Percentiles rank a stretch among this genome's conserved stretches.
Evolutionary conservation across 2,113 vertebrate species (phyloP).

Genomic region (Ochotona curzoniae): DNA sequence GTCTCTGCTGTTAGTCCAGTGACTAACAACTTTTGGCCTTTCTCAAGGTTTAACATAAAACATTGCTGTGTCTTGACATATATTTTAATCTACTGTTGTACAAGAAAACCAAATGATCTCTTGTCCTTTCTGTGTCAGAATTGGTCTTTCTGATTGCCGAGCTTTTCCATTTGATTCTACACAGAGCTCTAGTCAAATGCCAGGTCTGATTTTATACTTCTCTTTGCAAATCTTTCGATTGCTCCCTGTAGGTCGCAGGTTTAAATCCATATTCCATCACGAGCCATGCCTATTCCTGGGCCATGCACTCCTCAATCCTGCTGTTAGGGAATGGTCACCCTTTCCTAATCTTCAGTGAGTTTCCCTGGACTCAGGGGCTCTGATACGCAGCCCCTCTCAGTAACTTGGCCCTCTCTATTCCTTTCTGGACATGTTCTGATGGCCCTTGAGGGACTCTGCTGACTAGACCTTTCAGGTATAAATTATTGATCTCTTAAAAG

Average conservation of each 20-base stretch:
- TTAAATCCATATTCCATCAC: neutral
- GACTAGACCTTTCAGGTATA: neutral
- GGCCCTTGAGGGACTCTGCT: neutral
- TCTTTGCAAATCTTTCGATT: neutral
- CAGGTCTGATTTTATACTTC: neutral
- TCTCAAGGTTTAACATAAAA: neutral
- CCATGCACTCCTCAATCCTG: neutral
- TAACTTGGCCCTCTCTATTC: neutral
- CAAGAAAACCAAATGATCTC: neutral
- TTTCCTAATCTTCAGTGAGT: neutral
- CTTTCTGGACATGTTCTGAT: neutral
- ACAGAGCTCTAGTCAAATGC: neutral
- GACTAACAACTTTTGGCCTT: neutral
- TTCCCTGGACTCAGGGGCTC: neutral
- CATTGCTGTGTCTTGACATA: neutral
- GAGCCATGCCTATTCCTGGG: neutral
- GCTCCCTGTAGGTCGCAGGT: neutral
- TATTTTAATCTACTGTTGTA: neutral
- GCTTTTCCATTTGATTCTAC: neutral
- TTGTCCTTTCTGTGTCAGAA: neutral
- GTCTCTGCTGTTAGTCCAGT: neutral
- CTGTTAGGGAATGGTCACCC: fast-evolving
- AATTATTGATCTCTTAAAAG: neutral
- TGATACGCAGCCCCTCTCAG: neutral
- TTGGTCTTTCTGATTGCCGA: neutral